These are phyloP conservation scores for Chrysolina haemoptera DNA, from an alignment of 2,888 invertebrate genomes.

Conservation along the genomic window DNA sequence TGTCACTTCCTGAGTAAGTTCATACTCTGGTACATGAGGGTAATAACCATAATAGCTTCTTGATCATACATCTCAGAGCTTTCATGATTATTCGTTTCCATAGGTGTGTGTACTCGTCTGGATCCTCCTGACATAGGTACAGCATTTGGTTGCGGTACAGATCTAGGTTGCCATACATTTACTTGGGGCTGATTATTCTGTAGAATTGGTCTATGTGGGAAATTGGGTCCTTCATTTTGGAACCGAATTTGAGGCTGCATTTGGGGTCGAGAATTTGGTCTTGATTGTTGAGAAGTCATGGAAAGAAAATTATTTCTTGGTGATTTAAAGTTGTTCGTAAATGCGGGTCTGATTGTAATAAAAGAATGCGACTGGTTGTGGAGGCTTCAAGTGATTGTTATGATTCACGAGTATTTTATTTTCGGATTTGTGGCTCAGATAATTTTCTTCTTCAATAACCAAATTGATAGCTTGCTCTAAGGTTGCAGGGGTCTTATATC, in stretches of 20 bases:
- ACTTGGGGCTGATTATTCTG: not conserved
- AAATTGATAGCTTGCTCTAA: not conserved
- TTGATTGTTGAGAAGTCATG: not conserved
- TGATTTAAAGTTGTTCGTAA: not conserved
- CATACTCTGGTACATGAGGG: not conserved
- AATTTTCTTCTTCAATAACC: not conserved
- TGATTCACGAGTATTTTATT: too few species aligned
- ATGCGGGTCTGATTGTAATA: too few species aligned
- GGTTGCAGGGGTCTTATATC: too few species aligned
- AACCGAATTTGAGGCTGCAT: too few species aligned
- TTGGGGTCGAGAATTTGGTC: not conserved
- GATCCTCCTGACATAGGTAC: too few species aligned
- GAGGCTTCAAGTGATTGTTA: not conserved
- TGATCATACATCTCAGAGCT: not conserved
- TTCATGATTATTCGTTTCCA: not conserved
- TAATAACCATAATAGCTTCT: not conserved
- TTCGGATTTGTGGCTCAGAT: not conserved
- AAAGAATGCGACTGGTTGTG: not conserved
- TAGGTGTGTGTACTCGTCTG: not conserved
- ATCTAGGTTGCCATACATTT: not conserved
- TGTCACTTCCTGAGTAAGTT: not conserved
- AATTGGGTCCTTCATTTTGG: not conserved
- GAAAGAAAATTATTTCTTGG: not conserved
- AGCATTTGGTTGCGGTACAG: too few species aligned
- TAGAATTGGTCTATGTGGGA: not conserved